Conservation (phyloP, 2,113 vertebrate genomes). For the Paradoxurus hermaphroditus region DNA sequence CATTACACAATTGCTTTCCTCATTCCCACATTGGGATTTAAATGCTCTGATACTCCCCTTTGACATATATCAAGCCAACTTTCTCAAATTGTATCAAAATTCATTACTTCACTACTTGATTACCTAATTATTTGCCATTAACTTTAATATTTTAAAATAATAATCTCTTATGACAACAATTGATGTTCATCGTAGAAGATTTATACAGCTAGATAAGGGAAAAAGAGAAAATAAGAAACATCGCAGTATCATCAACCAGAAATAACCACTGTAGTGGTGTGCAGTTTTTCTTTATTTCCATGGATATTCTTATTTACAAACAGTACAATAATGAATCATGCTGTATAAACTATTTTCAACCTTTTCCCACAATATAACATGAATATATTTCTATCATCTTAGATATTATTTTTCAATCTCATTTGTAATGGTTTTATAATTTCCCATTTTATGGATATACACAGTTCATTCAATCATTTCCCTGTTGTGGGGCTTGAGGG, state of each 20-base stretch:
- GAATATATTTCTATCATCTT: background rate
- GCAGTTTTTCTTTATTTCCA: background rate
- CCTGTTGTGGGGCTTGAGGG: background rate
- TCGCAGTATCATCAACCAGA: background rate
- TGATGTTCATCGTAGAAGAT: background rate
- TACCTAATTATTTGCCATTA: slow-evolving; percentile 24
- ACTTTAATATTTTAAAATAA: slow-evolving; percentile 52
- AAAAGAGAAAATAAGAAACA: slow-evolving; percentile 8
- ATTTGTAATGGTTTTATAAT: slow-evolving; percentile 41
- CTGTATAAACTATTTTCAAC: background rate
- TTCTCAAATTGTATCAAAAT: slow-evolving; percentile 21
- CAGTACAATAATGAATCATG: background rate
- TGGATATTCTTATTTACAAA: slow-evolving; percentile 9
- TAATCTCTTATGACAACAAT: slow-evolving; percentile 22
- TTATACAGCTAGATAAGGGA: background rate
- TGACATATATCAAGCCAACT: background rate
- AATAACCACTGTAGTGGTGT: background rate
- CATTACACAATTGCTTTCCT: background rate
- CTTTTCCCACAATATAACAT: background rate
- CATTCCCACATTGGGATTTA: background rate
- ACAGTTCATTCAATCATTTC: background rate
- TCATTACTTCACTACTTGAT: slow-evolving; percentile 6
- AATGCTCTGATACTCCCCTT: background rate
- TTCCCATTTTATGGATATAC: background rate
- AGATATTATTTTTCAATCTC: background rate